phyloP scores from a whole-genome alignment of 2,888 invertebrate species.

The Drosophila aldrichi region DNA sequence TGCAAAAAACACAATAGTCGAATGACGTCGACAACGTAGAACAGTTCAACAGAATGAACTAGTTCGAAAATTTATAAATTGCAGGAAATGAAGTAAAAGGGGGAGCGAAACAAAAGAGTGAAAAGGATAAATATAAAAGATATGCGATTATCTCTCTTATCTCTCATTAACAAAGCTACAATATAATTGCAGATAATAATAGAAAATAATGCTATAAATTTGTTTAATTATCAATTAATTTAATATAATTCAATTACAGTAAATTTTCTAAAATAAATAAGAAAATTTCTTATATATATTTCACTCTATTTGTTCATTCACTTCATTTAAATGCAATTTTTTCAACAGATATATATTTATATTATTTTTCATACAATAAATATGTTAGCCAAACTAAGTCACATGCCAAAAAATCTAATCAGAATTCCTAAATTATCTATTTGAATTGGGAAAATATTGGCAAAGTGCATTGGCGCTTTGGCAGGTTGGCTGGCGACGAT shows the following conservation, averaged over 20 bases:
- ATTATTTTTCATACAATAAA: not conserved
- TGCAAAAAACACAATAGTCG: constrained; percentile 24
- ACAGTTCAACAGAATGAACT: not conserved
- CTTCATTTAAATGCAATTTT: too few species aligned
- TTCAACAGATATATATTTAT: not conserved
- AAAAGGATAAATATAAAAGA: too few species aligned
- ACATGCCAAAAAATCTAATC: constrained; percentile 21
- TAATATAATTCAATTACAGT: too few species aligned
- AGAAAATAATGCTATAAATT: too few species aligned
- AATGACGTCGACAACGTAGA: constrained; percentile 9
- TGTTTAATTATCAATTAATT: too few species aligned
- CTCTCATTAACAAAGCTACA: too few species aligned
- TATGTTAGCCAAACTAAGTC: not conserved
- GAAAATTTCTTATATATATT: too few species aligned
- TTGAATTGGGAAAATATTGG: constrained; percentile 5
- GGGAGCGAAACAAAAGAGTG: too few species aligned
- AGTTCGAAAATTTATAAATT: constrained; percentile 43
- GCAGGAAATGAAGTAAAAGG: constrained; percentile 9
- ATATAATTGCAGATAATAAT: too few species aligned
- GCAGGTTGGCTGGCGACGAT: constrained; percentile 27
- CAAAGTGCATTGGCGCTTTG: constrained; percentile 14
- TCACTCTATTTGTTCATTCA: too few species aligned
- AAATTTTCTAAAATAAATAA: too few species aligned
- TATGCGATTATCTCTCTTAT: too few species aligned
- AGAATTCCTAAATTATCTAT: not conserved